Evolutionary conservation across 2,797 vertebrate genomes (phyloP).

Genomic region (Cacajao melanocephalus): DNA sequence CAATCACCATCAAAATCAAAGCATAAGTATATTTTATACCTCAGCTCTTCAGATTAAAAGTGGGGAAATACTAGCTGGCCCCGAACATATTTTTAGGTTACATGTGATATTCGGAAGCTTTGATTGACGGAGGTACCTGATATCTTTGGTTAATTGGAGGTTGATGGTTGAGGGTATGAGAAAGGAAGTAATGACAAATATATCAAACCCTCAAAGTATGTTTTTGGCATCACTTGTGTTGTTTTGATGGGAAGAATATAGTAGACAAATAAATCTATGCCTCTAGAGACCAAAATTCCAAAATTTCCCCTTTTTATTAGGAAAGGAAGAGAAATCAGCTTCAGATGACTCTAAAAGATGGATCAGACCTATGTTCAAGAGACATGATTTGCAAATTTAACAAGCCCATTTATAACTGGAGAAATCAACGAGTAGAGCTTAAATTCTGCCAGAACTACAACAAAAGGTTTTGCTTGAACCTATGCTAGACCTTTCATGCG

Average conservation of each 20-base stretch:
- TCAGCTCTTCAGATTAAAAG: neutral
- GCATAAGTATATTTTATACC: neutral
- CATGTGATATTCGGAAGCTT: neutral
- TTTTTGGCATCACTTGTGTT: neutral
- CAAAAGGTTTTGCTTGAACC: neutral
- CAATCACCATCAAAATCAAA: neutral
- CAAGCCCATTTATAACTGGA: neutral
- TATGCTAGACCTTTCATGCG: neutral
- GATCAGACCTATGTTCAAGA: neutral
- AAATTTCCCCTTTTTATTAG: constrained; percentile 14
- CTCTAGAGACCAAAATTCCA: neutral
- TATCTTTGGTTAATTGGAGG: neutral
- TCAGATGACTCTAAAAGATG: neutral
- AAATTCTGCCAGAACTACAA: neutral
- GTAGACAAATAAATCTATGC: neutral
- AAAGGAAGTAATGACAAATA: neutral
- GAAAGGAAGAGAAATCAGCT: neutral
- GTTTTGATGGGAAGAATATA: neutral
- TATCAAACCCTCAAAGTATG: neutral
- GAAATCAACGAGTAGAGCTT: neutral
- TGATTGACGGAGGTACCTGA: neutral
- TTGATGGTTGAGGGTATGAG: neutral
- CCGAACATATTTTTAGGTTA: neutral
- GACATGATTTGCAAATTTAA: neutral
- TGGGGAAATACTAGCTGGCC: neutral